Base-by-base conservation (phyloP, 2,113 vertebrate species). In the Barnardius zonarius region DNA sequence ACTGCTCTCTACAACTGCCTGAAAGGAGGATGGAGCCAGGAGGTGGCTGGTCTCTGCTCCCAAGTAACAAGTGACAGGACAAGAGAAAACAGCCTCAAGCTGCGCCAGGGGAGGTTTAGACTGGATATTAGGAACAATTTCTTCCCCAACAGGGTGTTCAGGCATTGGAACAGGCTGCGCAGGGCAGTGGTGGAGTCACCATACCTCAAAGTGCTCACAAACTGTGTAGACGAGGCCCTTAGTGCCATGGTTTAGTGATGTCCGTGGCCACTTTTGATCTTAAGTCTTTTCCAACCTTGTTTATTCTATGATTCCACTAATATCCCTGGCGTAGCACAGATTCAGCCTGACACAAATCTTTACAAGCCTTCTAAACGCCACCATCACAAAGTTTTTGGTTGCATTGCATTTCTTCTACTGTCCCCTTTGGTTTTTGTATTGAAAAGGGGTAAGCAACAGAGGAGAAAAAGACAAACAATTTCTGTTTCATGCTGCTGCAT, bases 401-500 rank as follows among this genome's bases (percentile, higher is more conserved):
- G 77, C 43, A 84, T 82, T 93, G 91, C 57, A 61, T 73, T 92
- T 92, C 83, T 89, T 82, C 81, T 89, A 69, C 81, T 43, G 44
- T 75, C 93, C 49, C 92, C 49, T 93, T 87, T 91, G 48, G 69
- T 76, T 30, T 57, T 57, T 37, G 16, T 44, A 10, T 9, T 73
- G 87, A 73, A 86, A 93, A 83, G 30, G 46, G 52, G 13, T 19
- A 73, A 77, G 68, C 12, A 59, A 54, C 10, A 48, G 67, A 91
- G n/a, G 12, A 30, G 28, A 39, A 46, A 90, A 27, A 74, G 61
- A 52, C 5, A 7, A 48, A 37, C 54, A 14, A 4, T 31, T 39
- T 59, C 39, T 64, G 14, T 31, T 61, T 69, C 30, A 27, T 25
- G 8, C 78, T 44, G 44, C 17, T 84, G 30, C 8, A 6, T 73